A percentile compares a stretch with the other conserved stretches of the same genome.
phyloP scores from a whole-genome alignment of 2,888 invertebrate species.

The Pseudococcus jackbeardsleyi region DNA sequence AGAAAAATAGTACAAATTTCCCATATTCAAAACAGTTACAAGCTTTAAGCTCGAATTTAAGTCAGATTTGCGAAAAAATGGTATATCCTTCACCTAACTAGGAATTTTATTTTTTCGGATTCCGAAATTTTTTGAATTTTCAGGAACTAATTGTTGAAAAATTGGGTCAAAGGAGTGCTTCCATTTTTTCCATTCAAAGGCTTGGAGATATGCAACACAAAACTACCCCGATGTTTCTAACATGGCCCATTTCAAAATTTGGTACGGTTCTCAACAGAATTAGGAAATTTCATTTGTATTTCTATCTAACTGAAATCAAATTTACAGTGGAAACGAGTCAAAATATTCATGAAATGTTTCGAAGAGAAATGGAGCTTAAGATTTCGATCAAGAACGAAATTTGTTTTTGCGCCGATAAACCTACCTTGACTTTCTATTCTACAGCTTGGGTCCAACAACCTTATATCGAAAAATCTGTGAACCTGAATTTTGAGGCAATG shows the following conservation, averaged over 20 bases:
- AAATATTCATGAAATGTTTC: constrained; percentile 53
- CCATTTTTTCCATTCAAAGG: constrained; percentile 16
- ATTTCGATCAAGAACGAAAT: constrained; percentile 47
- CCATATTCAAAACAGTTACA: background rate
- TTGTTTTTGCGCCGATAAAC: constrained; percentile 41
- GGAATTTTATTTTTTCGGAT: background rate
- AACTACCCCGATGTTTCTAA: constrained; percentile 37
- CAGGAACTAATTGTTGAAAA: constrained; percentile 51
- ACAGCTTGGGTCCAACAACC: constrained; percentile 56
- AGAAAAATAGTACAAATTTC: background rate
- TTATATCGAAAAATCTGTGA: constrained; percentile 34
- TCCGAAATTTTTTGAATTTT: background rate
- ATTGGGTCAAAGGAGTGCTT: background rate
- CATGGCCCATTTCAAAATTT: constrained; percentile 62
- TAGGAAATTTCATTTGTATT: background rate
- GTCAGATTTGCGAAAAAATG: background rate
- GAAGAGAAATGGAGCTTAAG: constrained; percentile 53
- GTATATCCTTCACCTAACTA: no score
- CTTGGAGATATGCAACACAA: constrained; percentile 49
- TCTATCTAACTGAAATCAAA: background rate
- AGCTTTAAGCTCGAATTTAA: background rate
- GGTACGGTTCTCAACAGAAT: background rate
- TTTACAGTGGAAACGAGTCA: constrained; percentile 43
- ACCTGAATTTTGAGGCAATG: constrained; percentile 54
- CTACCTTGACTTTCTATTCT: constrained; percentile 24